A percentile compares a stretch with the other conserved stretches of the same genome.
phyloP scores from a whole-genome alignment of 2,797 vertebrate species.

The Pempheris klunzingeri region DNA sequence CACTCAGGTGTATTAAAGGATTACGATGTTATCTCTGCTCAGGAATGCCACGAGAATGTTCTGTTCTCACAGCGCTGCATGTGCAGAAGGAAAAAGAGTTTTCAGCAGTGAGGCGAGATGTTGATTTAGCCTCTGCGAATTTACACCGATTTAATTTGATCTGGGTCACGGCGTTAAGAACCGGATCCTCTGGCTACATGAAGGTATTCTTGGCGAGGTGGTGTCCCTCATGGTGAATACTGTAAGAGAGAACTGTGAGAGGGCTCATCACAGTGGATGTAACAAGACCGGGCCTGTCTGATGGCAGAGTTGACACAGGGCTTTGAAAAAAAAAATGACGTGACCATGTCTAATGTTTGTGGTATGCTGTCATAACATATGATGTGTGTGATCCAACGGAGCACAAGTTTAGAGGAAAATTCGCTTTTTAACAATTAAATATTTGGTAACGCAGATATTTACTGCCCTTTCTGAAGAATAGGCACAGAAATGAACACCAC shows the following conservation, averaged over 20 bases:
- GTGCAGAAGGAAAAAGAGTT: constrained; percentile 8
- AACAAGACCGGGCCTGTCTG: constrained; percentile 59
- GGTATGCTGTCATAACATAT: constrained; percentile 46
- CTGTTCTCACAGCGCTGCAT: constrained; percentile 7
- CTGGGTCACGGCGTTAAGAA: neutral
- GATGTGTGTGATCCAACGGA: constrained; percentile 30
- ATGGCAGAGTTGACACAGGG: constrained; percentile 29
- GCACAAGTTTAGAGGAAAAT: constrained; percentile 6
- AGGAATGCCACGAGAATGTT: constrained; percentile 66
- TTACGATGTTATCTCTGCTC: constrained; percentile 70
- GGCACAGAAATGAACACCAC: neutral
- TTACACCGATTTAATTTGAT: constrained; percentile 19
- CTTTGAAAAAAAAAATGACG: constrained; percentile 38
- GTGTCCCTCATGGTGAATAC: constrained; percentile 19
- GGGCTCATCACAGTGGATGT: neutral
- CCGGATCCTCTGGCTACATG: neutral
- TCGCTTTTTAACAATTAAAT: constrained; percentile 10
- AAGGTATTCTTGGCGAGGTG: constrained; percentile 30
- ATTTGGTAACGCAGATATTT: neutral
- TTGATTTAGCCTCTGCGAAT: constrained; percentile 13
- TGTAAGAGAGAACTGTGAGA: constrained; percentile 16
- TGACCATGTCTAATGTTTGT: constrained; percentile 40
- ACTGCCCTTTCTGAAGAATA: constrained; percentile 12
- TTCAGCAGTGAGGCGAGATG: neutral
- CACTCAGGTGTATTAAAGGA: constrained; percentile 63